phyloP scores from a whole-genome alignment of 1,140 invertebrate species.

The Cyclargus thomasi region DNA sequence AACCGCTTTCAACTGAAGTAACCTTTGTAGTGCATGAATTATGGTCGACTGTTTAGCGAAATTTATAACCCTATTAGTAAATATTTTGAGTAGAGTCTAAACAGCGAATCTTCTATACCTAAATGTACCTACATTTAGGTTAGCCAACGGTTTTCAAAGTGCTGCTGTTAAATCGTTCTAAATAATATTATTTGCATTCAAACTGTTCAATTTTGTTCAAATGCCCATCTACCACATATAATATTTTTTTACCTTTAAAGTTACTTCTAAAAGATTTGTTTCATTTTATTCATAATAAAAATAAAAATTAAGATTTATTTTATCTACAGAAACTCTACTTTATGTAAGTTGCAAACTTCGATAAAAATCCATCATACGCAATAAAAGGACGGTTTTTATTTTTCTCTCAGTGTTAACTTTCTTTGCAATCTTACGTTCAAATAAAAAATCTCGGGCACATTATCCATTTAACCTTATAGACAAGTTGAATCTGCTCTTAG shows the following conservation, averaged over 20 bases:
- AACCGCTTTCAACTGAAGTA: conserved; percentile 10
- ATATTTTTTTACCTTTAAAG: too few species aligned
- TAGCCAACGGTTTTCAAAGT: not conserved
- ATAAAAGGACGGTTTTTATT: not conserved
- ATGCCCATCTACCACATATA: too few species aligned
- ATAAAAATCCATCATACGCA: not conserved
- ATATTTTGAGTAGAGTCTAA: conserved; percentile 24
- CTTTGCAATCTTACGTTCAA: not conserved
- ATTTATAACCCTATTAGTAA: conserved; percentile 40
- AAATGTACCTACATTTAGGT: not conserved
- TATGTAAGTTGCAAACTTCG: too few species aligned
- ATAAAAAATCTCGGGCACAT: conserved; percentile 2
- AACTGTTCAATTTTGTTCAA: too few species aligned
- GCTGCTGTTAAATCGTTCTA: too few species aligned
- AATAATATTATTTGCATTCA: too few species aligned
- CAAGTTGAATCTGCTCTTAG: conserved; percentile 32
- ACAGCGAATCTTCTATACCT: not conserved
- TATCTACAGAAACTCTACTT: too few species aligned
- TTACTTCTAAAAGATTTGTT: too few species aligned
- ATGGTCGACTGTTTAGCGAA: conserved; percentile 32
- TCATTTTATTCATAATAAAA: too few species aligned
- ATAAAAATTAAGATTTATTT: too few species aligned
- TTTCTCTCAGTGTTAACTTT: not conserved
- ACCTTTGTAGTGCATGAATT: conserved; percentile 28
- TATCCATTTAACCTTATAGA: not conserved